phyloP scores from a whole-genome alignment of 1,140 invertebrate species.

The Drepana arcuata region DNA sequence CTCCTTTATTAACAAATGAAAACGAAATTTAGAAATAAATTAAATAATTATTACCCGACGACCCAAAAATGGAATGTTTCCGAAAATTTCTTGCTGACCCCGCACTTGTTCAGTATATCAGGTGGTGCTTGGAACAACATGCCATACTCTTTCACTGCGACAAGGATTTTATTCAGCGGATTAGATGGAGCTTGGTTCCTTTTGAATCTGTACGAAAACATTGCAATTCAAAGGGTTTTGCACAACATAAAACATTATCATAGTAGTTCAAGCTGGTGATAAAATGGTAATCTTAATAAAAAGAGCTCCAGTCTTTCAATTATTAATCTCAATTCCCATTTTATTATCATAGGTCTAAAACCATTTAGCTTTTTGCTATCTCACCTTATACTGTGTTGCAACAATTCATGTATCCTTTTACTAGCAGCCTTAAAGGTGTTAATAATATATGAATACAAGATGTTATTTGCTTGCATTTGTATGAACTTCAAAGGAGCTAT shows the following conservation, averaged over 20 bases:
- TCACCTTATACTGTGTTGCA: constrained; percentile 81
- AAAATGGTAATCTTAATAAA: too few relatives aligned
- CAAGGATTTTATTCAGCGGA: constrained; percentile 78
- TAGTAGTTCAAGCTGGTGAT: too few relatives aligned
- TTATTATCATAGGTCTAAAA: too few relatives aligned
- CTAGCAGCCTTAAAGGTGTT: constrained; percentile 78
- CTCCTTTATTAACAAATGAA: too few relatives aligned
- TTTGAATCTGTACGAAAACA: constrained; percentile 48
- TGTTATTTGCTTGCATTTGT: constrained; percentile 52
- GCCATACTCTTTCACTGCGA: constrained; percentile 84
- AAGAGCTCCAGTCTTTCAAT: too few relatives aligned
- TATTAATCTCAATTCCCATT: too few relatives aligned
- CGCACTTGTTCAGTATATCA: constrained; percentile 36
- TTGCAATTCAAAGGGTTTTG: constrained; percentile 13
- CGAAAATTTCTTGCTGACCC: constrained; percentile 42
- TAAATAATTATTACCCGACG: too few relatives aligned
- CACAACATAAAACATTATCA: too few relatives aligned
- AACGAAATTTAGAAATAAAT: too few relatives aligned
- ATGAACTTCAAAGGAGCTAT: constrained; percentile 73
- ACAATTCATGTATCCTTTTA: constrained; percentile 78
- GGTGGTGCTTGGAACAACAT: constrained; percentile 68
- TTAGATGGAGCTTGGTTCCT: constrained; percentile 50
- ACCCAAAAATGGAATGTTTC: constrained; percentile 71
- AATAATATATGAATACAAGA: constrained; percentile 73
- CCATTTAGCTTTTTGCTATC: too few relatives aligned